Percentiles rank a stretch among this genome's conserved stretches.
phyloP scores from a whole-genome alignment of 2,888 invertebrate genomes.

The Mythimna albipuncta region DNA sequence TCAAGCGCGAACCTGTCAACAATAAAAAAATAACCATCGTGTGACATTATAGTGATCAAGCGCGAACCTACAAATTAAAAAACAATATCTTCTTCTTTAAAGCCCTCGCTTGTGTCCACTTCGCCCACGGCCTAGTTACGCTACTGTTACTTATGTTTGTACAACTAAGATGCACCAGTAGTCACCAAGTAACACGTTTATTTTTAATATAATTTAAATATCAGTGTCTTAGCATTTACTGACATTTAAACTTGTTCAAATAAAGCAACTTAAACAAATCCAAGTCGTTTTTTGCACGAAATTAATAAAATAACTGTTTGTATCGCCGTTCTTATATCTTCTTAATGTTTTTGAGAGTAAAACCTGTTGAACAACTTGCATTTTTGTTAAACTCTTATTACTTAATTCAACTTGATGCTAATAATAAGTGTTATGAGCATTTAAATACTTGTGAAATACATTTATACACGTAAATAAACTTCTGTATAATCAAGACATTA shows the following conservation, averaged over 20 bases:
- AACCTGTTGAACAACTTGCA: constrained; percentile 34
- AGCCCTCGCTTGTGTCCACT: no score
- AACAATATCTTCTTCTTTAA: no score
- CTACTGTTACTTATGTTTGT: constrained; percentile 3
- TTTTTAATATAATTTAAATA: neutral
- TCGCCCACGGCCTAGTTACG: no score
- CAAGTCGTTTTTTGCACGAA: constrained; percentile 1
- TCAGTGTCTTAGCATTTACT: neutral
- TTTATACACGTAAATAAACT: neutral
- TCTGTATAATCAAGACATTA: neutral
- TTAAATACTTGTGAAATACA: constrained; percentile 3
- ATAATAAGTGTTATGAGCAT: constrained; percentile 10
- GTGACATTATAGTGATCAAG: no score
- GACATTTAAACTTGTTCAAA: constrained; percentile 30
- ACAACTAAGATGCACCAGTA: constrained; percentile 17
- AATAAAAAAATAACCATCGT: no score
- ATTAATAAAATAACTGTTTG: constrained; percentile 3
- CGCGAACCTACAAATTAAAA: no score
- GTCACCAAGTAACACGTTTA: neutral
- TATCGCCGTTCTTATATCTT: neutral
- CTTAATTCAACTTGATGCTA: constrained; percentile 11
- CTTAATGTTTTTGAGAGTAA: constrained; percentile 2
- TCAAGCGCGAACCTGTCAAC: no score
- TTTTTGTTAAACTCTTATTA: constrained; percentile 34
- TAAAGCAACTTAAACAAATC: constrained; percentile 31